These are phyloP conservation scores for Xiphydria camelus DNA, from an alignment of 2,888 invertebrate genomes.

Conservation along the genomic window DNA sequence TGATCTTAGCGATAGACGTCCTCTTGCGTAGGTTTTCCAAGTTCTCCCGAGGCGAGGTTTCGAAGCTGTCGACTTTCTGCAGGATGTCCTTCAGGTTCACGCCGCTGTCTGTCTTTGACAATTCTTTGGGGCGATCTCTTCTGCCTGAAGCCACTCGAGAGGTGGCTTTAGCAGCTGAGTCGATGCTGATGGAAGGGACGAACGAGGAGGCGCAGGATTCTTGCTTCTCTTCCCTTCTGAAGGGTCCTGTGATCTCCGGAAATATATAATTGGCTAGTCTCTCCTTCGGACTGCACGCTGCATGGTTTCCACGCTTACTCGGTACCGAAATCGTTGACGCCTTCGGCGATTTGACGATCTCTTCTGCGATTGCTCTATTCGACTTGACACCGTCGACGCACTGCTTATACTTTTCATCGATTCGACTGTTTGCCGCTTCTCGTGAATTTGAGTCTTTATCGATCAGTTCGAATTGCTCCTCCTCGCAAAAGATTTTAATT, in stretches of 20 bases:
- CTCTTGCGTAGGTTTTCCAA: slow-evolving; percentile 49
- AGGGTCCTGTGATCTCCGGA: slow-evolving; percentile 17
- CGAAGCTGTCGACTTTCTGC: slow-evolving; percentile 40
- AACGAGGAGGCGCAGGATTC: too few relatives aligned
- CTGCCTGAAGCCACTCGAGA: too few relatives aligned
- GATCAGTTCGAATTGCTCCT: too few relatives aligned
- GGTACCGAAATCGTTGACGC: neutral
- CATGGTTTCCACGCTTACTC: slow-evolving; percentile 1
- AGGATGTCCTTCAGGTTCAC: slow-evolving; percentile 52
- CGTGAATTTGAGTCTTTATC: neutral
- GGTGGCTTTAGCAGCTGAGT: too few relatives aligned
- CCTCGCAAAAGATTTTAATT: too few relatives aligned
- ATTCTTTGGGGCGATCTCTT: neutral
- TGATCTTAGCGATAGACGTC: slow-evolving; percentile 49
- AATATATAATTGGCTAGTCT: slow-evolving; percentile 31
- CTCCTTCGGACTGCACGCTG: slow-evolving; percentile 5
- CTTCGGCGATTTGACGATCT: neutral
- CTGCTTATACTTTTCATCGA: slow-evolving; percentile 52
- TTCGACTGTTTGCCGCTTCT: slow-evolving; percentile 38
- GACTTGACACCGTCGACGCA: slow-evolving; percentile 46
- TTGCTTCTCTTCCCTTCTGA: slow-evolving; percentile 7
- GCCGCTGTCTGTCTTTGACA: slow-evolving; percentile 13
- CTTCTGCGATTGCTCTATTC: slow-evolving; percentile 6
- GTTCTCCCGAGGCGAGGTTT: slow-evolving; percentile 45
- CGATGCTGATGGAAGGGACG: too few relatives aligned